Conservation (phyloP, 2,888 invertebrate species). For the Melinaea marsaeus region DNA sequence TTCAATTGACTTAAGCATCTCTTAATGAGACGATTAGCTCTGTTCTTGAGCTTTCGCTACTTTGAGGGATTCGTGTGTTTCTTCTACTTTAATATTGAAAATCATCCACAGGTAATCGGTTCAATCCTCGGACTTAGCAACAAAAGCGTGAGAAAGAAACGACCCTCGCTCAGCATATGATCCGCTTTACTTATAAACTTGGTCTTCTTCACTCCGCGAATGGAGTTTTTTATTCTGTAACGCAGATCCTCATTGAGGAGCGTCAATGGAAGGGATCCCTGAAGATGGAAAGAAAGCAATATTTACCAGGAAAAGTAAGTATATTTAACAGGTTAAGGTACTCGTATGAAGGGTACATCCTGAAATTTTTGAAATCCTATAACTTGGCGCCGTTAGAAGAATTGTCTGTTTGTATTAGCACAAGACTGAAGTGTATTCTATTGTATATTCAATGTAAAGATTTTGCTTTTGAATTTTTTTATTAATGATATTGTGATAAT, state of each 20-base stretch:
- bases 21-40: no score
- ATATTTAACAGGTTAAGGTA: not conserved
- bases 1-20: no score
- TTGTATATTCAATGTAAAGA: not conserved
- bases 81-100: not conserved
- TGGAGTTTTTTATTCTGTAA: conserved; percentile 65
- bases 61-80: no score
- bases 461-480: not conserved
- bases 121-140: conserved; percentile 87
- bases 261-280: conserved; percentile 31
- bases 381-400: not conserved
- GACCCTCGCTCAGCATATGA: conserved; percentile 87
- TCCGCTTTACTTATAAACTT: conserved; percentile 38
- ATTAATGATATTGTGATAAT: not conserved
- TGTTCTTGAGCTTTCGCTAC: no score
- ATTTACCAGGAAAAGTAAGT: conserved; percentile 4
- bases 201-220: conserved; percentile 63
- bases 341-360: no score
- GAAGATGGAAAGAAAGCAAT: conserved; percentile 20
- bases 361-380: no score
- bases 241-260: conserved; percentile 36
- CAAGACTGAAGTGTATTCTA: conserved; percentile 2
- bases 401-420: not conserved
- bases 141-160: conserved; percentile 86
- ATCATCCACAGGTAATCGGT: conserved; percentile 77